Evolutionary conservation across 2,888 invertebrate genomes (phyloP).

Genomic region (Dicyrtomina minuta): DNA sequence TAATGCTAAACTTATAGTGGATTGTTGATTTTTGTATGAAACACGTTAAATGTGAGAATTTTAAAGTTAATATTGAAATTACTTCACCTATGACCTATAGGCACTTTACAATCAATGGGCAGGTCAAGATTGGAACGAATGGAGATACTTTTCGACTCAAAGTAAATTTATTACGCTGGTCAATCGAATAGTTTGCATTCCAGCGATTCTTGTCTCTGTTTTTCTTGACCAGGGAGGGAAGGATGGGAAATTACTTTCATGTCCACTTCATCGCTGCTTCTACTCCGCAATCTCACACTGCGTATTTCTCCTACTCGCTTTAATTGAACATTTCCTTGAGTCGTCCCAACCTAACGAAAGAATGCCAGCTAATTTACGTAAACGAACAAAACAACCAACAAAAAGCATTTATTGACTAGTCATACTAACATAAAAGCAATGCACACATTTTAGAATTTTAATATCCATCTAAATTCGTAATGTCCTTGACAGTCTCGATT

Average conservation of each 20-base stretch:
- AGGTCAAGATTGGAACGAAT: conserved; percentile 41
- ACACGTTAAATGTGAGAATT: background rate
- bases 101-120: conserved; percentile 41
- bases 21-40: background rate
- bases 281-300: conserved; percentile 36
- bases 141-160: conserved; percentile 21
- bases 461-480: no score
- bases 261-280: conserved; percentile 37
- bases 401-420: background rate
- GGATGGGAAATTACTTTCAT: conserved; percentile 16
- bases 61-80: background rate
- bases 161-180: background rate
- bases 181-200: conserved; percentile 3
- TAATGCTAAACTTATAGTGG: background rate
- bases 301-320: conserved; percentile 22
- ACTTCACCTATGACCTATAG: conserved; percentile 20
- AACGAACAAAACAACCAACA: no score
- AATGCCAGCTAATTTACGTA: conserved; percentile 23
- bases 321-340: conserved; percentile 24
- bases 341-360: conserved; percentile 18
- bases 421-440: no score
- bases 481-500: no score
- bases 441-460: background rate
- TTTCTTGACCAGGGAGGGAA: conserved; percentile 24
- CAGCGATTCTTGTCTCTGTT: conserved; percentile 14